Conservation (phyloP, 2,797 vertebrate species). For the Coregonus ussuriensis region DNA sequence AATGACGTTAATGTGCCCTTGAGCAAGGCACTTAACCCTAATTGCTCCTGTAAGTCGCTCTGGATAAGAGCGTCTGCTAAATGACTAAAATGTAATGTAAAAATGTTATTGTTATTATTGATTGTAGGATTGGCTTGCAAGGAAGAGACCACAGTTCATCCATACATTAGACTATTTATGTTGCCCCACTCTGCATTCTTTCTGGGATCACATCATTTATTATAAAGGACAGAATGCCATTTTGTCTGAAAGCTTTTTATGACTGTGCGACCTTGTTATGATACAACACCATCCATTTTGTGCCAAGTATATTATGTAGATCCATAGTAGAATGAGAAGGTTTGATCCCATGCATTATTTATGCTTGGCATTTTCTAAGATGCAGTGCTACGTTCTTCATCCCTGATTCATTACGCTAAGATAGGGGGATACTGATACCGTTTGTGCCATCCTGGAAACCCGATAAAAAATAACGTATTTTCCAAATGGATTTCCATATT, state of each 20-base stretch:
- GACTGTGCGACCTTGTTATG: constrained; percentile 64
- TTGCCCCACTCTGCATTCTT: constrained; percentile 11
- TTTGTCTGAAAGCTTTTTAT: constrained; percentile 81
- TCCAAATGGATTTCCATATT: constrained; percentile 65
- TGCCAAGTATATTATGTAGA: constrained; percentile 49
- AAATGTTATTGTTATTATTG: background rate
- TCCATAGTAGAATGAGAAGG: background rate
- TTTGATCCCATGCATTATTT: constrained; percentile 61
- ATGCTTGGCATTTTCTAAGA: constrained; percentile 69
- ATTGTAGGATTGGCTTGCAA: background rate
- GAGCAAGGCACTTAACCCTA: no score
- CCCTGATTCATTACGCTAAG: constrained; percentile 72
- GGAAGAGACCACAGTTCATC: background rate
- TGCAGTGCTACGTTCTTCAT: constrained; percentile 57
- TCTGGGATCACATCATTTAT: constrained; percentile 68
- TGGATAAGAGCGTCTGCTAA: no score
- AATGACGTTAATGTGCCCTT: no score
- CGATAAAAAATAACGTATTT: constrained; percentile 50
- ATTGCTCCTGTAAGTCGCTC: no score
- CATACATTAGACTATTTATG: constrained; percentile 23
- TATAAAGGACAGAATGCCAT: constrained; percentile 70
- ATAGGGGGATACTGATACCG: constrained; percentile 47
- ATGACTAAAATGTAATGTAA: no score
- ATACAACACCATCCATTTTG: constrained; percentile 66
- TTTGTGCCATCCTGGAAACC: constrained; percentile 45